These are phyloP conservation scores for Conus ventricosus DNA, from an alignment of 1,140 invertebrate species.

Conservation along the genomic window DNA sequence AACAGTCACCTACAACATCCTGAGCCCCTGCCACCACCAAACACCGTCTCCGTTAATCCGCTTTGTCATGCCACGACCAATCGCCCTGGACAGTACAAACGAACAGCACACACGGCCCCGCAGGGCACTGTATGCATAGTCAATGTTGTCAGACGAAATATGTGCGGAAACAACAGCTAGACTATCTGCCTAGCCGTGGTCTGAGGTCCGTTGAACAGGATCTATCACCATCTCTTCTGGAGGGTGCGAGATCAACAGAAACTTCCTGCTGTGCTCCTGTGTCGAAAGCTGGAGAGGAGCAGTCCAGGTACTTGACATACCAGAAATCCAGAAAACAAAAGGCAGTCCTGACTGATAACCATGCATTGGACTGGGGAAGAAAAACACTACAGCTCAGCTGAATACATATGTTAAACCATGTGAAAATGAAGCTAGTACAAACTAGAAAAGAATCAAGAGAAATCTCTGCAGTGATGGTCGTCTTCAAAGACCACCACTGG, in stretches of 20 bases:
- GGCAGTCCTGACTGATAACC: neutral
- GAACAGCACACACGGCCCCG: neutral
- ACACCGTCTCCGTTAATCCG: neutral
- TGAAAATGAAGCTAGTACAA: neutral
- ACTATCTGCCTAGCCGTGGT: neutral
- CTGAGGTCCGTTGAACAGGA: neutral
- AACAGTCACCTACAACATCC: neutral
- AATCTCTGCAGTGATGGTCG: neutral
- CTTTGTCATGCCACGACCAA: neutral
- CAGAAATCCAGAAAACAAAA: neutral
- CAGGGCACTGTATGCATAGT: neutral
- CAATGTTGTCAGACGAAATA: slow-evolving; percentile 2
- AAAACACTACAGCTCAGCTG: neutral
- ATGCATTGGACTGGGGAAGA: neutral
- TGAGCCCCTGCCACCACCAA: neutral
- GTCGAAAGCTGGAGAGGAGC: neutral
- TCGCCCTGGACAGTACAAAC: neutral
- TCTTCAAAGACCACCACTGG: slow-evolving; percentile 25
- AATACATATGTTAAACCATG: neutral
- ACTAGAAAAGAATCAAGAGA: neutral
- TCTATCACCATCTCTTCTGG: neutral
- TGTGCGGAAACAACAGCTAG: slow-evolving; percentile 4
- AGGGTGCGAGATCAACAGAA: neutral
- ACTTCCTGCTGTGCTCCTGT: neutral
- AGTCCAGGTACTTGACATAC: neutral